Conservation (phyloP, 2,888 invertebrate genomes). For the Hedychridium roseum region DNA sequence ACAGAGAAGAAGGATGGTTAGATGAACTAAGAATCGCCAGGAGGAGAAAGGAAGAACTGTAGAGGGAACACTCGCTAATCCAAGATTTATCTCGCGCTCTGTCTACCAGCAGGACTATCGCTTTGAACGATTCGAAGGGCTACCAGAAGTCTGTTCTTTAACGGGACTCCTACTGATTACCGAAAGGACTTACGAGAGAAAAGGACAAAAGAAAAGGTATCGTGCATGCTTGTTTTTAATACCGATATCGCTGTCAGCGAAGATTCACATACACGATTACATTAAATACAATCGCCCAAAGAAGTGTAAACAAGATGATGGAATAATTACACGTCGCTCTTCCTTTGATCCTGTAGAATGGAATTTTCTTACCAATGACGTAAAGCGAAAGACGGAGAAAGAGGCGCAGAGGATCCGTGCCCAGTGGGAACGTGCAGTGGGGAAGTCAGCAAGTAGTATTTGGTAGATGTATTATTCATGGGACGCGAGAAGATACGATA, state of each 20-base stretch:
- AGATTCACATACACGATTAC: too few species aligned
- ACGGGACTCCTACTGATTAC: too few species aligned
- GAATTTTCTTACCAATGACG: too few species aligned
- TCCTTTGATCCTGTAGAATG: too few species aligned
- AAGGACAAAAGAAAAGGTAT: too few species aligned
- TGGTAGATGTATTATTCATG: conserved; percentile 63
- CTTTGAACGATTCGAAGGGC: conserved; percentile 40
- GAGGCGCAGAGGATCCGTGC: conserved; percentile 7
- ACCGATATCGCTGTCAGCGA: too few species aligned
- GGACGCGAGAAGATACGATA: conserved; percentile 61
- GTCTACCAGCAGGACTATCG: conserved; percentile 42
- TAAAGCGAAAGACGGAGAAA: conserved; percentile 14
- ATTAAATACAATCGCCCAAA: too few species aligned
- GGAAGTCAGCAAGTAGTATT: conserved; percentile 35
- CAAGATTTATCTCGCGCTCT: conserved; percentile 60
- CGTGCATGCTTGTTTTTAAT: too few species aligned
- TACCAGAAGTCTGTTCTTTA: too few species aligned
- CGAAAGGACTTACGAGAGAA: too few species aligned
- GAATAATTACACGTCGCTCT: too few species aligned
- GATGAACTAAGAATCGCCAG: conserved; percentile 22
- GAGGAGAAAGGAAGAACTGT: conserved; percentile 27
- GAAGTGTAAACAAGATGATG: too few species aligned
- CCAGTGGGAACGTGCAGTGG: background rate
- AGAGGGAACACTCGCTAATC: conserved; percentile 53
- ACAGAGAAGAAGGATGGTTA: conserved; percentile 26